These are phyloP conservation scores for Pocillopora damicornis DNA, from an alignment of 64 coral and sea anemone genomes.

Conservation along the genomic window DNA sequence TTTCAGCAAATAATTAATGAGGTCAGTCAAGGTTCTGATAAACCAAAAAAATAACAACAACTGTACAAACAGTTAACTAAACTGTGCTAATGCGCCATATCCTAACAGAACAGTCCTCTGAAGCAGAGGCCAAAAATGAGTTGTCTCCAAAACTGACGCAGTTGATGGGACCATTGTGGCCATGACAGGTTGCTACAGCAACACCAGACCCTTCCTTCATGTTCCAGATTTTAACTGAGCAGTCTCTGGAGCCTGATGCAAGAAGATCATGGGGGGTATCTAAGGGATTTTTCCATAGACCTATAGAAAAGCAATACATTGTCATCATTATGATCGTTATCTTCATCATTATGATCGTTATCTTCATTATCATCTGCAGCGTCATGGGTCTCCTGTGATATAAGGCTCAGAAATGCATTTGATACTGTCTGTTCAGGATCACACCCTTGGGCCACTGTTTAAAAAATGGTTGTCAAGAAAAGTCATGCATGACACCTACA, in stretches of 20 bases:
- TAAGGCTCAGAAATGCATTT: too few relatives aligned
- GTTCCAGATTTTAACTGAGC: conserved; percentile 68
- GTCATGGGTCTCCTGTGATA: too few relatives aligned
- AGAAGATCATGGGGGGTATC: conserved; percentile 67
- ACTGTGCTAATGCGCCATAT: conserved; percentile 48
- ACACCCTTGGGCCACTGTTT: too few relatives aligned
- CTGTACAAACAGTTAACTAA: not conserved
- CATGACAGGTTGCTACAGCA: not conserved
- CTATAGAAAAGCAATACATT: not conserved
- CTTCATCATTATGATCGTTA: too few relatives aligned
- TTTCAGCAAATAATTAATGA: not conserved
- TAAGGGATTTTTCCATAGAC: not conserved
- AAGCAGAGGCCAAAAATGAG: conserved; percentile 12
- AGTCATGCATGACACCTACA: too few relatives aligned
- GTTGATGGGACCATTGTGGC: conserved; percentile 20
- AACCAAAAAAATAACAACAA: not conserved
- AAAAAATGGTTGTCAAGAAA: too few relatives aligned
- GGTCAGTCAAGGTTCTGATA: too few relatives aligned
- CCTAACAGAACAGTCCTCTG: conserved; percentile 10
- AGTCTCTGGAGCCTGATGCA: conserved; percentile 74
- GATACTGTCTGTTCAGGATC: too few relatives aligned
- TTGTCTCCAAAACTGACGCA: conserved; percentile 24
- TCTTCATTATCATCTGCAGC: too few relatives aligned
- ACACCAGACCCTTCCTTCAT: conserved; percentile 9
- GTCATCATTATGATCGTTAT: too few relatives aligned